A percentile compares a stretch with the other conserved stretches of the same genome.
These are phyloP conservation scores for Athripsodes cinereus DNA, from an alignment of 2,888 invertebrate species.

Conservation along the genomic window DNA sequence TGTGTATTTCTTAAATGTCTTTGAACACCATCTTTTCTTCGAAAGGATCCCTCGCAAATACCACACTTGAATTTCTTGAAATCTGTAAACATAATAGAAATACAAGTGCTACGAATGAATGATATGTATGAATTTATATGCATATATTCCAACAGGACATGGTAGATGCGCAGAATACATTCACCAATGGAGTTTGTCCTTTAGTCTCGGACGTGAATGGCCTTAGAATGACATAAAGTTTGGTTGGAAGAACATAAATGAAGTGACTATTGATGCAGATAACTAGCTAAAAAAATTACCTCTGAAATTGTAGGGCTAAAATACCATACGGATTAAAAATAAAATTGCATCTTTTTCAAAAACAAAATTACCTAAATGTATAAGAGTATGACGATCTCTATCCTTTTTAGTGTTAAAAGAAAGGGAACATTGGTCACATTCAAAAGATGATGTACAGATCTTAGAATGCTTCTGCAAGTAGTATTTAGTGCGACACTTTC, in stretches of 20 bases:
- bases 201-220: no score
- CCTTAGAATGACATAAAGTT: no score
- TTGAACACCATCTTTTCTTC: constrained; percentile 71
- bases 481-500: not conserved
- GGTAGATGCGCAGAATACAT: no score
- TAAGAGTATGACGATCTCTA: constrained; percentile 60
- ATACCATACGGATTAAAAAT: no score
- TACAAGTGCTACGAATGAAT: not conserved
- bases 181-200: no score
- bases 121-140: no score
- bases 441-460: not conserved
- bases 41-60: constrained; percentile 63
- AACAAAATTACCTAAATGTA: constrained; percentile 59
- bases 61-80: constrained; percentile 64
- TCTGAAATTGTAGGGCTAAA: no score
- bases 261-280: no score
- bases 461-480: not conserved
- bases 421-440: constrained; percentile 52
- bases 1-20: constrained; percentile 74
- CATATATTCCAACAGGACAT: no score
- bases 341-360: no score
- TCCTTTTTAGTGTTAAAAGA: constrained; percentile 63
- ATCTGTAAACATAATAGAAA: constrained; percentile 42
- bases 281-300: no score
- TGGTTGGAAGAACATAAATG: no score